Evolutionary conservation across 2,797 vertebrate species (phyloP).

Genomic region (Prionace glauca): DNA sequence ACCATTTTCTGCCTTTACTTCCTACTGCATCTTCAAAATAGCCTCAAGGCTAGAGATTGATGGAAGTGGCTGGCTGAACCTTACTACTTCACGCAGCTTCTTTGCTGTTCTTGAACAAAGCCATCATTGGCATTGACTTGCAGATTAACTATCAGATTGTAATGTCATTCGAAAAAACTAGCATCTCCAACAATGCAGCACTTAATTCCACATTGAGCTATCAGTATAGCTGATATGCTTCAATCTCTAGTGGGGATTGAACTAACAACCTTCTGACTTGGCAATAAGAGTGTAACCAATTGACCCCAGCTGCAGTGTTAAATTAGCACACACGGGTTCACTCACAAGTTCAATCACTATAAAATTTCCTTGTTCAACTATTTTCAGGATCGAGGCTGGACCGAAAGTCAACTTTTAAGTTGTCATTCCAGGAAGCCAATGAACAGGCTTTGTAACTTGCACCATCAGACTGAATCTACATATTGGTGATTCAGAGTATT

Average conservation of each 20-base stretch:
- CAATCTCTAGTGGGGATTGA: background rate
- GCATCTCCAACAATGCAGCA: background rate
- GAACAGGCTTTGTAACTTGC: background rate
- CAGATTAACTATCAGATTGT: background rate
- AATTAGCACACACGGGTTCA: background rate
- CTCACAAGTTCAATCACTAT: background rate
- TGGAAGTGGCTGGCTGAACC: background rate
- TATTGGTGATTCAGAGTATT: background rate
- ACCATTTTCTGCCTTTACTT: too few relatives aligned
- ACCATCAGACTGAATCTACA: background rate
- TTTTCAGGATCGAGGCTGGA: background rate
- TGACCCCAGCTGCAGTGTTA: background rate
- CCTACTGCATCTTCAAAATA: background rate
- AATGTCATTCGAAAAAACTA: background rate
- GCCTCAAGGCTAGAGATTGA: background rate
- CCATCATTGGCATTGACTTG: background rate
- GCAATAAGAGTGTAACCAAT: background rate
- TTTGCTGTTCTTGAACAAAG: background rate
- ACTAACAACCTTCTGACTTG: background rate
- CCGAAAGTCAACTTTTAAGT: background rate
- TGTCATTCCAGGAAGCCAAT: background rate
- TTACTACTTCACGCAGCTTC: background rate
- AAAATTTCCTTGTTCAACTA: background rate
- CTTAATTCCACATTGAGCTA: background rate
- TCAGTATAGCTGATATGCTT: background rate